Conservation (phyloP, 1,140 invertebrate species). For the Physella acuta region DNA sequence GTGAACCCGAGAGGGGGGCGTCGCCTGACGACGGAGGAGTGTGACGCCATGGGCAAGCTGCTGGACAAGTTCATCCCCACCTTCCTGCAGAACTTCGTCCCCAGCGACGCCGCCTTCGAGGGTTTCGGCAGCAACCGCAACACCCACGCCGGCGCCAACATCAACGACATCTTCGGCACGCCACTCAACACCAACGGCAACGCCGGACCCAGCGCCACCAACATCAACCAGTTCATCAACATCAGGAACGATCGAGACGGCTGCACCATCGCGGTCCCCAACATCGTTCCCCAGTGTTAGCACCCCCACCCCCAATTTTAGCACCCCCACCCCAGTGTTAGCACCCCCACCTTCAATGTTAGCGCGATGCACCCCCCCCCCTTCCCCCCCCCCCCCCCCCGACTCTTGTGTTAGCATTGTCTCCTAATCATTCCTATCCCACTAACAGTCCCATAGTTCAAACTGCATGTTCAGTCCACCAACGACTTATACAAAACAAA, state of each 20-base stretch:
- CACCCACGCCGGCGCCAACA: neutral
- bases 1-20: neutral
- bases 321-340: no score
- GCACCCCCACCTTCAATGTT: no score
- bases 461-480: no score
- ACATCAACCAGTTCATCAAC: constrained; percentile 18
- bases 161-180: neutral
- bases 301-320: no score
- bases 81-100: constrained; percentile 22
- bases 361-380: no score
- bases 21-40: constrained; percentile 1
- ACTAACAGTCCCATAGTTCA: no score
- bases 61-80: constrained; percentile 19
- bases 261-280: constrained; percentile 17
- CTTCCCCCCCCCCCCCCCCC: no score
- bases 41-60: constrained; percentile 20
- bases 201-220: neutral
- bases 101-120: constrained; percentile 2
- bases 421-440: no score
- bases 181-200: neutral
- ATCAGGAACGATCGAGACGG: constrained; percentile 15
- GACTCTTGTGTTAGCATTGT: no score
- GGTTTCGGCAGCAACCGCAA: constrained; percentile 12
- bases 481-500: no score
- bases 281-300: constrained; percentile 19